Evolutionary conservation across 2,888 invertebrate species (phyloP).

Genomic region (Athetis lepigone): DNA sequence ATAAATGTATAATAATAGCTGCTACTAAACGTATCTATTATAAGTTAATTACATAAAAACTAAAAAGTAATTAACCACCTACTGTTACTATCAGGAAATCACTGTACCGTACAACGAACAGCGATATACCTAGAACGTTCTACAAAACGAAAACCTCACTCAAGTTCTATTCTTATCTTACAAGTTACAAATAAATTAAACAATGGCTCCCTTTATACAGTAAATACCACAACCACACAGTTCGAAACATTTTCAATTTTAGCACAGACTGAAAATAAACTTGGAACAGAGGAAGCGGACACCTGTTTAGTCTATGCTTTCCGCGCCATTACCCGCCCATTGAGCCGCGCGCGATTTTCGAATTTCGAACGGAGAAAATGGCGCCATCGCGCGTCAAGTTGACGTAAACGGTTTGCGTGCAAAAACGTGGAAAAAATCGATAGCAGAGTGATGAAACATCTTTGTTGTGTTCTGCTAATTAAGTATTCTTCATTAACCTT

Average conservation of each 20-base stretch:
- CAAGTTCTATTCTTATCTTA: slow-evolving; percentile 38
- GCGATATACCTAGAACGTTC: slow-evolving; percentile 10
- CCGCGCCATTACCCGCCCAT: slow-evolving; percentile 83
- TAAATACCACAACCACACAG: slow-evolving; percentile 48
- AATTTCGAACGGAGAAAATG: slow-evolving; percentile 82
- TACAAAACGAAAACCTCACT: slow-evolving; percentile 38
- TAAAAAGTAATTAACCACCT: slow-evolving; percentile 6
- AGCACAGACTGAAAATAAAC: slow-evolving; percentile 62
- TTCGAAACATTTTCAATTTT: slow-evolving; percentile 59
- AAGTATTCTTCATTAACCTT: slow-evolving; percentile 55
- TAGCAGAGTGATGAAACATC: slow-evolving; percentile 53
- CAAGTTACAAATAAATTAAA: slow-evolving; percentile 53
- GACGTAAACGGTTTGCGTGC: slow-evolving; percentile 73
- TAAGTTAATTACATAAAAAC: slow-evolving; percentile 7
- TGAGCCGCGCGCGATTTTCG: slow-evolving; percentile 83
- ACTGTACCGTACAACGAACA: neutral
- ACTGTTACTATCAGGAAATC: neutral
- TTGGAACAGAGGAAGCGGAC: slow-evolving; percentile 67
- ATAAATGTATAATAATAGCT: neutral
- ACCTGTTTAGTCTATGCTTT: slow-evolving; percentile 87
- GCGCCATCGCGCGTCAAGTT: slow-evolving; percentile 76
- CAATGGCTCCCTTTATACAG: slow-evolving; percentile 48
- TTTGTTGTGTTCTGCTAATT: slow-evolving; percentile 58
- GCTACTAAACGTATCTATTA: neutral
- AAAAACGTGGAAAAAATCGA: slow-evolving; percentile 67